Evolutionary conservation across 1,140 invertebrate species (phyloP).

Genomic region (Caligus rogercresseyi): DNA sequence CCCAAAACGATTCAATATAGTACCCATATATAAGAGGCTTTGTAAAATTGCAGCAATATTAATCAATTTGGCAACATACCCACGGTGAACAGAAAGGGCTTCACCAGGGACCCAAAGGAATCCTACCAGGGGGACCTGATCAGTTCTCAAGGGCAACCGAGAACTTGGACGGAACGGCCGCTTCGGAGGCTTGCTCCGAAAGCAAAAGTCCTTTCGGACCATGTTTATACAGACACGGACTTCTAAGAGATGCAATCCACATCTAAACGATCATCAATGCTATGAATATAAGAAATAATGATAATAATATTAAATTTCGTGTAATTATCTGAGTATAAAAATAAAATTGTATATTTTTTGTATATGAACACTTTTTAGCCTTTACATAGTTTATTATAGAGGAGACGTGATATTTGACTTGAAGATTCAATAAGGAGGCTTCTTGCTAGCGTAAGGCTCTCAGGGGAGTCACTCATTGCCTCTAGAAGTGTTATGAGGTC

Average conservation of each 20-base stretch:
- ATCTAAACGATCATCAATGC: background rate
- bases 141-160: too few species aligned
- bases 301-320: too few species aligned
- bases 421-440: background rate
- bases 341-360: background rate
- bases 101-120: background rate
- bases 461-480: background rate
- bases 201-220: background rate
- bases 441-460: too few species aligned
- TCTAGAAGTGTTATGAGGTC: background rate
- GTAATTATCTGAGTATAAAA: too few species aligned
- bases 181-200: background rate
- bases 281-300: background rate
- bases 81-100: background rate
- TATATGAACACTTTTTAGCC: background rate
- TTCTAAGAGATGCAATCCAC: background rate
- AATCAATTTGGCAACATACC: too few species aligned
- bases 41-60: too few species aligned
- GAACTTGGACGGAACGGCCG: background rate
- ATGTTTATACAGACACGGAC: background rate
- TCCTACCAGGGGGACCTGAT: background rate
- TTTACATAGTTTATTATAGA: background rate
- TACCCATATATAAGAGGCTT: too few species aligned
- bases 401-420: background rate
- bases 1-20: too few species aligned